Percentiles rank a stretch among this genome's conserved stretches.
These are phyloP conservation scores for Pemphigus obesinymphae DNA, from an alignment of 1,140 invertebrate genomes.

Conservation along the genomic window DNA sequence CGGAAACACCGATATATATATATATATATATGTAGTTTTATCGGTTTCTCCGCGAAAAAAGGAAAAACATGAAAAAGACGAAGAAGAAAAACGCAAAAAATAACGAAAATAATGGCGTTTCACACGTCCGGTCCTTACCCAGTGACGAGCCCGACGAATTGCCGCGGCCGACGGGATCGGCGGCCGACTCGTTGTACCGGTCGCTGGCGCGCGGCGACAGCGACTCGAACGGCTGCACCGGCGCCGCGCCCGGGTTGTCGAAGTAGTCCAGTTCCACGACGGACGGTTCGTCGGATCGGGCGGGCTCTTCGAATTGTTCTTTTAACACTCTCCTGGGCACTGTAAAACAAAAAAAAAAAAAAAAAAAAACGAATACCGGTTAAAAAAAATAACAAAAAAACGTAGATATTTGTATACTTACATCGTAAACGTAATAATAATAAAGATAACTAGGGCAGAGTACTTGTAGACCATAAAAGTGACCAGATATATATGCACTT, in stretches of 20 bases:
- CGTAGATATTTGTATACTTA: neutral
- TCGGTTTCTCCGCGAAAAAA: neutral
- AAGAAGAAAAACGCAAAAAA: too few species aligned
- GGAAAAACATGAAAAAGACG: too few species aligned
- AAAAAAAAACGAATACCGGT: conserved; percentile 19
- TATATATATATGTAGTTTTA: too few species aligned
- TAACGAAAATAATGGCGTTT: neutral
- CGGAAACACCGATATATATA: too few species aligned
- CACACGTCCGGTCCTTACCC: neutral
- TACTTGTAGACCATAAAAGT: too few species aligned
- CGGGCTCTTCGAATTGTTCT: conserved; percentile 67
- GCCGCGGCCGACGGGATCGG: neutral
- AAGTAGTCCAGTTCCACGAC: conserved; percentile 53
- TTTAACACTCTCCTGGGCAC: conserved; percentile 78
- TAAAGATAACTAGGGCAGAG: too few species aligned
- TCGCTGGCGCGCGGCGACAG: conserved; percentile 3
- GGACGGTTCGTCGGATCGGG: conserved; percentile 63
- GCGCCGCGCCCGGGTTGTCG: conserved; percentile 55
- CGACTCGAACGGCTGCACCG: conserved; percentile 27
- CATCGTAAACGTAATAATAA: neutral
- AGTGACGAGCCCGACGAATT: conserved; percentile 25
- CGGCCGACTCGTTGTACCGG: neutral
- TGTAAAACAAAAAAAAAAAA: too few species aligned
- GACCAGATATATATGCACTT: too few species aligned
- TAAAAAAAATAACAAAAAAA: too few species aligned